Evolutionary conservation across 1,140 invertebrate genomes (phyloP).

Genomic region (Coelopa frigida): DNA sequence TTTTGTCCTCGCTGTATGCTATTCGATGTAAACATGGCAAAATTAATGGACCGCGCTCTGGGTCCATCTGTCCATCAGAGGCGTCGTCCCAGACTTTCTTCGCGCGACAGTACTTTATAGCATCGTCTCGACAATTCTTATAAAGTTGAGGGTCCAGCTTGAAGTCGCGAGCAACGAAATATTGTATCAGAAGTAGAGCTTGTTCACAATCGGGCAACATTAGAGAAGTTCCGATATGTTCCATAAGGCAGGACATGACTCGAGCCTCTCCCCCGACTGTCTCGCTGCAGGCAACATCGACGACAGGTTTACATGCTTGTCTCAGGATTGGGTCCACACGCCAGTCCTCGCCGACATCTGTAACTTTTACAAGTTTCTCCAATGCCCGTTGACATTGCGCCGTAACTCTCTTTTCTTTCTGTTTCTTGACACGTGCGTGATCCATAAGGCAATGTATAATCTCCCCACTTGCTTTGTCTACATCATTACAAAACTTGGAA

Average conservation of each 20-base stretch:
- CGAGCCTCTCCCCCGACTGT: conserved; percentile 62
- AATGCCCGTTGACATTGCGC: conserved; percentile 63
- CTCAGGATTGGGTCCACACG: conserved; percentile 82
- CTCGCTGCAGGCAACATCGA: conserved; percentile 63
- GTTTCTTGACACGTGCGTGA: conserved; percentile 62
- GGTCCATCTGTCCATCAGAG: conserved; percentile 57
- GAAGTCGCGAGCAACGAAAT: conserved; percentile 92
- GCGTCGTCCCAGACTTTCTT: conserved; percentile 67
- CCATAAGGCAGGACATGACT: conserved; percentile 90
- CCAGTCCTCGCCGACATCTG: conserved; percentile 85
- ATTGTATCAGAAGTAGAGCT: conserved; percentile 90
- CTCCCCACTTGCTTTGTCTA: conserved; percentile 61
- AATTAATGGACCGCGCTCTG: conserved; percentile 68
- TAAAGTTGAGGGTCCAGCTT: conserved; percentile 87
- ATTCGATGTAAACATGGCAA: conserved; percentile 89
- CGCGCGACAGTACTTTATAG: conserved; percentile 72
- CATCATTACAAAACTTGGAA: conserved; percentile 58
- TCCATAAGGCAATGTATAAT: conserved; percentile 97
- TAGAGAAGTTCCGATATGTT: conserved; percentile 72
- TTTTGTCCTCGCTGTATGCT: conserved; percentile 66
- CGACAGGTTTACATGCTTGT: conserved; percentile 76
- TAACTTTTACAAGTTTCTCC: conserved; percentile 68
- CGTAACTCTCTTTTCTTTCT: conserved; percentile 55
- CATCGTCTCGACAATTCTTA: conserved; percentile 77
- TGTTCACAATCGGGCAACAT: conserved; percentile 89